A percentile compares a stretch with the other conserved stretches of the same genome.
These are phyloP conservation scores for Sciaenops ocellatus DNA, from an alignment of 2,797 vertebrate genomes.

Conservation along the genomic window DNA sequence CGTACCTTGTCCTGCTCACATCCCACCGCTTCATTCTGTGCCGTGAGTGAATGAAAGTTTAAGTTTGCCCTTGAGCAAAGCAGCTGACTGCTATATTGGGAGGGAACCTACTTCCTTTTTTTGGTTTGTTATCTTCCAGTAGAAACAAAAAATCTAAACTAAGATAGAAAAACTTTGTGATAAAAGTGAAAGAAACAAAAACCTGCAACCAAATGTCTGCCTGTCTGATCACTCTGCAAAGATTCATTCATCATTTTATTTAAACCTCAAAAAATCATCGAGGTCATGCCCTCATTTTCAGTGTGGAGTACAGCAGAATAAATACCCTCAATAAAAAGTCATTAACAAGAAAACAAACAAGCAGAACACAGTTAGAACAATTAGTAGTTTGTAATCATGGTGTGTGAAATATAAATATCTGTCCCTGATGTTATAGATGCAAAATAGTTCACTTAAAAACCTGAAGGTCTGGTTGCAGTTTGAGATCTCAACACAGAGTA, in stretches of 20 bases:
- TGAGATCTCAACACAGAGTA: not conserved
- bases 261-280: too few species aligned
- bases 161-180: not conserved
- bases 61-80: constrained; percentile 14
- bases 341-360: too few species aligned
- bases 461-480: constrained; percentile 9
- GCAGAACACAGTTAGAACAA: too few species aligned
- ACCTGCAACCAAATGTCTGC: too few species aligned
- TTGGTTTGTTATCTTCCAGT: not conserved
- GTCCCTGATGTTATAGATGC: not conserved
- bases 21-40: not conserved
- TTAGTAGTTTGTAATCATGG: too few species aligned
- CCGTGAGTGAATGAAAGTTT: not conserved
- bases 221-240: too few species aligned
- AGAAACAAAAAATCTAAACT: not conserved
- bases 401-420: too few species aligned
- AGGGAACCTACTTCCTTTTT: not conserved
- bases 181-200: not conserved
- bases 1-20: not conserved
- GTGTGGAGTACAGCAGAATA: too few species aligned
- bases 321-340: too few species aligned
- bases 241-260: too few species aligned
- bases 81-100: not conserved
- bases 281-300: too few species aligned
- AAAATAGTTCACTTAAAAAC: too few species aligned